These are phyloP conservation scores for Adoxophyes honmai DNA, from an alignment of 1,140 invertebrate species.

Conservation along the genomic window DNA sequence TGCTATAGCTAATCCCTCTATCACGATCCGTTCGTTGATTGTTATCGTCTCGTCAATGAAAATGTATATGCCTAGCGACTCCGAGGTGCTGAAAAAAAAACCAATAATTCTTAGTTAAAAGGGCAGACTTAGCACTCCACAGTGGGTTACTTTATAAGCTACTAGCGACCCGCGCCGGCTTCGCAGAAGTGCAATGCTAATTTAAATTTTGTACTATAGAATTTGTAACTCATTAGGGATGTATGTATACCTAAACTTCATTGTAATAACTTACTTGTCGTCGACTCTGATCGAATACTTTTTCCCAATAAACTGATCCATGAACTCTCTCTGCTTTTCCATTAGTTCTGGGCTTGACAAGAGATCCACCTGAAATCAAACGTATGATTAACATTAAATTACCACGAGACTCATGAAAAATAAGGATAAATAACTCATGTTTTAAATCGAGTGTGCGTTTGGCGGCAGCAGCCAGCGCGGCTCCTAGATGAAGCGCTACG, in stretches of 20 bases:
- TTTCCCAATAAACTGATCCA: constrained; percentile 32
- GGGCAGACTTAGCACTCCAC: no score
- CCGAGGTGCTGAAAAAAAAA: constrained; percentile 52
- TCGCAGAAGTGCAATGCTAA: no score
- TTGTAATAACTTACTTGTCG: constrained; percentile 45
- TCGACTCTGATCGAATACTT: constrained; percentile 45
- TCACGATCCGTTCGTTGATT: constrained; percentile 42
- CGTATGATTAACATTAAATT: constrained; percentile 5
- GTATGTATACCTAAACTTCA: neutral
- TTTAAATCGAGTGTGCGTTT: no score
- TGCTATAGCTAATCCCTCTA: constrained; percentile 30
- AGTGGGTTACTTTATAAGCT: no score
- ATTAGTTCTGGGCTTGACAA: constrained; percentile 23
- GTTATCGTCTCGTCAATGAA: constrained; percentile 28
- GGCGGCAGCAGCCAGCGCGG: no score
- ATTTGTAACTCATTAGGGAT: no score
- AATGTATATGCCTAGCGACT: constrained; percentile 54
- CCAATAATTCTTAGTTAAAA: no score
- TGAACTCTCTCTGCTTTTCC: constrained; percentile 33
- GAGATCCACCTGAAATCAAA: constrained; percentile 46
- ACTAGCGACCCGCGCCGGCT: no score
- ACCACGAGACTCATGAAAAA: no score
- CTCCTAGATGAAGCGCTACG: no score
- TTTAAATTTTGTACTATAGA: no score
- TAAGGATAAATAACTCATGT: no score